These are phyloP conservation scores for Xyrauchen texanus DNA, from an alignment of 2,113 vertebrate genomes.

Conservation along the genomic window DNA sequence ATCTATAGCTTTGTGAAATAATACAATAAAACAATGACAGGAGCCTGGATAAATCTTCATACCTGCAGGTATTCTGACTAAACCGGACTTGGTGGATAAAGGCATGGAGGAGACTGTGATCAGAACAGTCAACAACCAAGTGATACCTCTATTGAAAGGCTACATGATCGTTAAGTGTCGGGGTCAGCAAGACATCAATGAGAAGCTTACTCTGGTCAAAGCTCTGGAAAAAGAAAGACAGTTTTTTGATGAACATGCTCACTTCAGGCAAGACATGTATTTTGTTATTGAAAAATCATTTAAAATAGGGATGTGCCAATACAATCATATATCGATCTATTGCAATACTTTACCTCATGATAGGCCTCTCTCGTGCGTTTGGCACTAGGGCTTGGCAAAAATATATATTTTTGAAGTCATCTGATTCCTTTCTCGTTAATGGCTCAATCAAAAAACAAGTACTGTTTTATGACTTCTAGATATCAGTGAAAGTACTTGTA, in stretches of 20 bases:
- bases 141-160: constrained; percentile 75
- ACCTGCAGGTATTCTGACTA: constrained; percentile 77
- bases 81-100: constrained; percentile 79
- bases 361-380: no score
- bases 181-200: constrained; percentile 69
- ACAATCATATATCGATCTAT: no score
- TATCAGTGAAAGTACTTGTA: no score
- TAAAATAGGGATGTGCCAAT: no score
- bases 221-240: constrained; percentile 69
- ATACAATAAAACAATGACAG: neutral
- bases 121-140: constrained; percentile 62
- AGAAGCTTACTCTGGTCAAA: constrained; percentile 59
- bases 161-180: constrained; percentile 82
- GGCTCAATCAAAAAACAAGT: no score
- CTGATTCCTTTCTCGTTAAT: no score
- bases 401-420: no score
- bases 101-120: constrained; percentile 69
- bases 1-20: neutral
- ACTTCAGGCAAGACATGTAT: constrained; percentile 67
- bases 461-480: no score
- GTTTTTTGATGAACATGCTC: constrained; percentile 71
- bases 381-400: no score
- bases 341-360: no score
- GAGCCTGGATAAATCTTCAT: neutral
- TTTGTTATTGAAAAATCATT: neutral